Conservation (phyloP, 2,113 vertebrate species). For the Coptodon rendalli region DNA sequence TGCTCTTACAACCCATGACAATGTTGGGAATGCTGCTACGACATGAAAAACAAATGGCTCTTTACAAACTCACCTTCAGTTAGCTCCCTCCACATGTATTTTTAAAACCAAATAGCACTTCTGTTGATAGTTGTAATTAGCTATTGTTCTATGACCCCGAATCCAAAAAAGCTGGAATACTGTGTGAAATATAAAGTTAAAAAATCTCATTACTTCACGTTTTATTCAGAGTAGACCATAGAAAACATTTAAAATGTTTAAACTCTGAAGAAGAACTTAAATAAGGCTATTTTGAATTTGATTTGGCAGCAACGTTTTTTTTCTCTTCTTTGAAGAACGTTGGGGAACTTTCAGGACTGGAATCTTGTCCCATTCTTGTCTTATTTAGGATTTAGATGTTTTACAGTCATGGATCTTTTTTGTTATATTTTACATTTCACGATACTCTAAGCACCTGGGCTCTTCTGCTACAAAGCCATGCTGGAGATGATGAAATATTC, state of each 20-base stretch:
- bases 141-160: neutral
- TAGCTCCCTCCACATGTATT: neutral
- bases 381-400: neutral
- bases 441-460: neutral
- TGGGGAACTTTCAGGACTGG: neutral
- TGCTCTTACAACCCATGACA: neutral
- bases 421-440: neutral
- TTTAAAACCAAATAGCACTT: neutral
- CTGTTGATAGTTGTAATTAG: neutral
- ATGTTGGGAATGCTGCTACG: neutral
- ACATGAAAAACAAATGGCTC: neutral
- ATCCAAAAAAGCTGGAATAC: neutral
- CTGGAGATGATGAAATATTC: neutral
- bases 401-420: neutral
- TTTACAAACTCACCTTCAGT: neutral
- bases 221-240: neutral
- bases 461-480: neutral
- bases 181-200: neutral
- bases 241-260: neutral
- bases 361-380: neutral
- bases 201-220: neutral
- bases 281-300: neutral
- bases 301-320: neutral
- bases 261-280: neutral
- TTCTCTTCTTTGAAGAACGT: neutral